Evolutionary conservation across 2,113 vertebrate species (phyloP).

Genomic region (Eurypyga helias): DNA sequence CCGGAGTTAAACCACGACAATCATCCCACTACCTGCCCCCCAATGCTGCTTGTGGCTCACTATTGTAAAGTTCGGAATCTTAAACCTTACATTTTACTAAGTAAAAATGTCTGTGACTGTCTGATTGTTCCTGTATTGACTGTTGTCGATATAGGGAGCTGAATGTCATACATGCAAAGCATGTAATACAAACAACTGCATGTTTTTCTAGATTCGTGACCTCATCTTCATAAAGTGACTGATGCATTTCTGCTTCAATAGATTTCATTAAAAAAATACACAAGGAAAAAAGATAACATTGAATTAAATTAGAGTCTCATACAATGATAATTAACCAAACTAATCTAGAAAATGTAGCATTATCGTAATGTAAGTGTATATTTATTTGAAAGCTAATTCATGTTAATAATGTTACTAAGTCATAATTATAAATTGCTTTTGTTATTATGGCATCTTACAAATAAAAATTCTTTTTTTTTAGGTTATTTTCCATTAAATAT

Average conservation of each 20-base stretch:
- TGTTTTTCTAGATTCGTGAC: neutral
- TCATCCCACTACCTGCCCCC: rapidly evolving
- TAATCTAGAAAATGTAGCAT: neutral
- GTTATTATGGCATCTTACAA: neutral
- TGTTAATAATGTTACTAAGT: neutral
- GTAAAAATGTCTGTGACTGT: neutral
- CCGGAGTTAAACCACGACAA: too few relatives aligned
- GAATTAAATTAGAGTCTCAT: neutral
- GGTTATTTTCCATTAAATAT: neutral
- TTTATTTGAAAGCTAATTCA: neutral
- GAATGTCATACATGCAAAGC: neutral
- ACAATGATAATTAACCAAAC: neutral
- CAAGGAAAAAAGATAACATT: neutral
- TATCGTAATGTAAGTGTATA: neutral
- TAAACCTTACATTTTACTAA: neutral
- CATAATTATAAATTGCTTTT: neutral
- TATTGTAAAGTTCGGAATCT: neutral
- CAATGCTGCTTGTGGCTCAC: neutral
- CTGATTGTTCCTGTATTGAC: neutral
- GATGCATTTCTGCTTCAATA: neutral
- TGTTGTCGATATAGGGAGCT: neutral
- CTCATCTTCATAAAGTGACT: neutral
- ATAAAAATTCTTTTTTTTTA: neutral
- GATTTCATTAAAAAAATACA: neutral
- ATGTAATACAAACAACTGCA: rapidly evolving